Conservation (phyloP, 2,113 vertebrate species). For the Seriola quinqueradiata region DNA sequence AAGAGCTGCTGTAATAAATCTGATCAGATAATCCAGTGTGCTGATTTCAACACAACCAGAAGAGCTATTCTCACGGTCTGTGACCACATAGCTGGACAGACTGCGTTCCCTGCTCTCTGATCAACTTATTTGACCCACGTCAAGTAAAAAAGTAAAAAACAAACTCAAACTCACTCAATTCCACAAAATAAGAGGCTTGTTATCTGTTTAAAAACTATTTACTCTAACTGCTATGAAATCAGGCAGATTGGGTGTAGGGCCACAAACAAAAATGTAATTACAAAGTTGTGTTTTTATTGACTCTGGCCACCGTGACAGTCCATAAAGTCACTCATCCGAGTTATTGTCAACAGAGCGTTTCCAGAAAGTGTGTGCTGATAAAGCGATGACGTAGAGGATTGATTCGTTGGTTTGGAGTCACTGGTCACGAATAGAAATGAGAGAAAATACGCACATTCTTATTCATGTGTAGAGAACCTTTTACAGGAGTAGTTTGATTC, state of each 20-base stretch:
- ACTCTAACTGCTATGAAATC: neutral
- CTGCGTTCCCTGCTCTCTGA: neutral
- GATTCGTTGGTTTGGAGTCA: conserved; percentile 32
- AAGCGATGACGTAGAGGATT: conserved; percentile 11
- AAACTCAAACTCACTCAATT: neutral
- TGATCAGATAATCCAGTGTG: conserved; percentile 51
- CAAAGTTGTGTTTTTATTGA: conserved; percentile 50
- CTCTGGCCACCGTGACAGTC: conserved; percentile 23
- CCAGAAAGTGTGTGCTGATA: conserved; percentile 31
- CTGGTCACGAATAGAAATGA: conserved; percentile 13
- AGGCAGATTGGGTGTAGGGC: conserved; percentile 1
- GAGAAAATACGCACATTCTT: conserved; percentile 1
- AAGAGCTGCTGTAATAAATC: conserved; percentile 57
- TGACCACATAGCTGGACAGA: neutral
- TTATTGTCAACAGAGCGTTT: conserved; percentile 29
- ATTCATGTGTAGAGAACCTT: neutral
- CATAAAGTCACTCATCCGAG: conserved; percentile 41
- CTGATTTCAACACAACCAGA: conserved; percentile 34
- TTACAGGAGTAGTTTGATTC: neutral
- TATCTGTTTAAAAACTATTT: conserved; percentile 8
- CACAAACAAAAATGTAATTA: conserved; percentile 49
- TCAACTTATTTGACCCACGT: neutral
- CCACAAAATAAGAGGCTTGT: neutral
- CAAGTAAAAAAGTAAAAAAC: neutral
- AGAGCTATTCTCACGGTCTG: neutral